Base-by-base conservation (phyloP, 2,113 vertebrate species). In the Sterrhoptilus dennistouni region DNA sequence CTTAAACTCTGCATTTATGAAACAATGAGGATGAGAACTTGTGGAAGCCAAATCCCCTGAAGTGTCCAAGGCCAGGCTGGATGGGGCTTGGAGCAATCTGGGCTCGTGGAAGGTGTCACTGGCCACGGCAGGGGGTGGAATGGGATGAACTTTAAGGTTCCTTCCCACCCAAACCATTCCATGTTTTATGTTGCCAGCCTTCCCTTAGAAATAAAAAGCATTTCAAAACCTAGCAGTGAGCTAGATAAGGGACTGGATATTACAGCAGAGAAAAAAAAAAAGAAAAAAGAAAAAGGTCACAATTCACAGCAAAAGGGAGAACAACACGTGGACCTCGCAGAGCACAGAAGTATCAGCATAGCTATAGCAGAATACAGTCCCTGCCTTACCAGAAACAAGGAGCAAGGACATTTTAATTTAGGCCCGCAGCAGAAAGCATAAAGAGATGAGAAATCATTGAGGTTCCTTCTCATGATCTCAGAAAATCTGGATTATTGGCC, bases 301-400 rank as follows among this genome's bases (percentile, higher is more conserved):
- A 79, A 18, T 57, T 82, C 35, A 36, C 24, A 76, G 25, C 1
- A 2, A 22, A 77, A 33, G 8, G 47, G 40, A 88, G 61, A 71
- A 50, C 28, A 57, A 7, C 1, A 1, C 0, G 0, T 22, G 18
- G 63, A 40, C 40, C 44, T 64, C 0, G 0, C 47, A 68, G 49
- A 80, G 24, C 17, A 63, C 22, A 40, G n/a, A 84, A 40, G 29
- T 16, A 64, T 82, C 25, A 86, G 52, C 69, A 80, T 3, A 4
- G 45, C 52, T 91, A 25, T 7, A 57, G 21, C 68, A 89, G 81
- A 57, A 91, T 77, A 90, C 2, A 2, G 19, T 40, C 69, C 47
- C 78, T 45, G 57, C 8, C 57, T 87, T 40, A 45, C 47, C 63
- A 44, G 86, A 97, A 94, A 45, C 2, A 22, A 74, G 25, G 24